phyloP scores from a whole-genome alignment of 2,113 vertebrate species.

The Periophthalmodon schlosseri region DNA sequence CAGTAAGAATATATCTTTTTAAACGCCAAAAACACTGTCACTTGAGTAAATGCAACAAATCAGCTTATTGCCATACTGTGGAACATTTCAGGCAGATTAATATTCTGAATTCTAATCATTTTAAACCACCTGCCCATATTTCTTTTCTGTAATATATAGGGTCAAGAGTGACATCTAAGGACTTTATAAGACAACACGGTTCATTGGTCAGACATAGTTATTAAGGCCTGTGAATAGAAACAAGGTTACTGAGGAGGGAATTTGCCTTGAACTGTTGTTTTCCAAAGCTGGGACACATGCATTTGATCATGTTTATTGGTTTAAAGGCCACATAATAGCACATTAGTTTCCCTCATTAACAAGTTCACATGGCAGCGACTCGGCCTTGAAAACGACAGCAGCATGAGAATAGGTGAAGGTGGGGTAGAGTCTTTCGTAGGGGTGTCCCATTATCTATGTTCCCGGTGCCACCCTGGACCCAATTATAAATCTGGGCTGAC shows the following conservation, averaged over 20 bases:
- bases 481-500: conserved; percentile 62
- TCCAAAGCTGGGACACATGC: conserved; percentile 5
- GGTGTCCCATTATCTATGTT: conserved; percentile 28
- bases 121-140: not conserved
- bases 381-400: conserved; percentile 34
- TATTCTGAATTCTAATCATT: too few species aligned
- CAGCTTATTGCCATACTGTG: too few species aligned
- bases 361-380: conserved; percentile 23
- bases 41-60: too few species aligned
- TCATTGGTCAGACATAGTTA: conserved; percentile 1
- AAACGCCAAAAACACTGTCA: too few species aligned
- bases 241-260: not conserved
- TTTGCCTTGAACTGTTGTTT: conserved; percentile 17
- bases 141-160: not conserved
- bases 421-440: conserved; percentile 12
- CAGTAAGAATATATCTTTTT: too few species aligned
- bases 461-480: conserved; percentile 40
- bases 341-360: conserved; percentile 31
- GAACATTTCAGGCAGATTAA: too few species aligned
- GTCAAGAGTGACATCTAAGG: not conserved
- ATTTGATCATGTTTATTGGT: conserved; percentile 24
- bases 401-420: conserved; percentile 42
- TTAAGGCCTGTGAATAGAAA: not conserved
- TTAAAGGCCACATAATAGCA: conserved; percentile 31
- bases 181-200: not conserved